A percentile compares a stretch with the other conserved stretches of the same genome.
phyloP scores from a whole-genome alignment of 2,888 invertebrate genomes.

The Acholoe squamosa region DNA sequence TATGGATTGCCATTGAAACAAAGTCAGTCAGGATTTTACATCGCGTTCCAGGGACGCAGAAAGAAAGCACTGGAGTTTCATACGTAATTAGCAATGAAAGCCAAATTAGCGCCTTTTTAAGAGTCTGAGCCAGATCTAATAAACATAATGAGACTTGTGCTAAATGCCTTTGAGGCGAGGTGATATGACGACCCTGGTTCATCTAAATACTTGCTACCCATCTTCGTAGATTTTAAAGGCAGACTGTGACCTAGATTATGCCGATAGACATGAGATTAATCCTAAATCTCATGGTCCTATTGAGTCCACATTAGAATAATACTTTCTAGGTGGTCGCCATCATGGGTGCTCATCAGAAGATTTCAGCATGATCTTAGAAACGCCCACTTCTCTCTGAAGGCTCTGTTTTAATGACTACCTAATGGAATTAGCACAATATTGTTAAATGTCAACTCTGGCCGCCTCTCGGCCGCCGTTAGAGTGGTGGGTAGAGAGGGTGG shows the following conservation, averaged over 20 bases:
- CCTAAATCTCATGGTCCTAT: no score
- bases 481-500: background rate
- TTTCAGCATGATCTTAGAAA: background rate
- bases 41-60: background rate
- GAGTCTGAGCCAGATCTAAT: background rate
- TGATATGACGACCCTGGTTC: no score
- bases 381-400: background rate
- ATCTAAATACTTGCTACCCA: no score
- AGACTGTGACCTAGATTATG: no score
- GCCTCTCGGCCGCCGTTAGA: background rate
- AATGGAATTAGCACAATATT: background rate
- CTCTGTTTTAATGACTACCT: background rate
- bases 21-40: background rate
- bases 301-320: no score
- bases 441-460: conserved; percentile 1
- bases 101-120: background rate
- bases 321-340: no score
- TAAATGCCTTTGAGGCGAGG: no score
- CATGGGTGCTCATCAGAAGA: background rate
- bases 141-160: background rate
- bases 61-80: background rate
- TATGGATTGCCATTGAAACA: background rate
- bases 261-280: no score
- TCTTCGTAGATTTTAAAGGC: no score
- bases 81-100: background rate